Evolutionary conservation across 1,140 invertebrate species (phyloP).

Genomic region (Metaphire vulgaris): DNA sequence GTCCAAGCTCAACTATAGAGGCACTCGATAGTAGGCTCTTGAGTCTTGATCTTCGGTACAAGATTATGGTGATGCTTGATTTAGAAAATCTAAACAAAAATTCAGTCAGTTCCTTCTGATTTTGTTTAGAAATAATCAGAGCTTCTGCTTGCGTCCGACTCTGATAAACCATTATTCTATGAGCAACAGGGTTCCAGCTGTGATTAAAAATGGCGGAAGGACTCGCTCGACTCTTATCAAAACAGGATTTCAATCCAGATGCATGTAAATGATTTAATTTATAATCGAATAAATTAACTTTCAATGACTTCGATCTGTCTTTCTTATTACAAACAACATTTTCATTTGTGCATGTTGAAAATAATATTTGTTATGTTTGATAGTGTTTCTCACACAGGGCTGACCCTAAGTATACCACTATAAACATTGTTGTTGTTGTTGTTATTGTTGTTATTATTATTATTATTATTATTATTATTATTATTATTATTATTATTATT

Average conservation of each 20-base stretch:
- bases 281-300: neutral
- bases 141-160: too few species aligned
- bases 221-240: constrained; percentile 42
- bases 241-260: constrained; percentile 42
- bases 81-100: too few species aligned
- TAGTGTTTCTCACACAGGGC: neutral
- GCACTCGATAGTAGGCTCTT: too few species aligned
- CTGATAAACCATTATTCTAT: too few species aligned
- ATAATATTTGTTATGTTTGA: neutral
- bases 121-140: too few species aligned
- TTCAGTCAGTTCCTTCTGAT: too few species aligned
- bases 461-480: neutral
- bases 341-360: neutral
- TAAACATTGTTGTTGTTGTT: neutral
- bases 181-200: too few species aligned
- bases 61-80: too few species aligned
- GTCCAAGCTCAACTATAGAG: too few species aligned
- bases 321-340: constrained; percentile 5
- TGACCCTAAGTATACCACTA: neutral
- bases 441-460: neutral
- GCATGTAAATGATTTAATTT: constrained; percentile 36
- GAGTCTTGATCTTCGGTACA: too few species aligned
- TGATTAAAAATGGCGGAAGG: constrained; percentile 33
- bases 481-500: constrained; percentile 9
- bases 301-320: neutral